Evolutionary conservation across 2,888 invertebrate genomes (phyloP).

Genomic region (Lacanobia oleracea): DNA sequence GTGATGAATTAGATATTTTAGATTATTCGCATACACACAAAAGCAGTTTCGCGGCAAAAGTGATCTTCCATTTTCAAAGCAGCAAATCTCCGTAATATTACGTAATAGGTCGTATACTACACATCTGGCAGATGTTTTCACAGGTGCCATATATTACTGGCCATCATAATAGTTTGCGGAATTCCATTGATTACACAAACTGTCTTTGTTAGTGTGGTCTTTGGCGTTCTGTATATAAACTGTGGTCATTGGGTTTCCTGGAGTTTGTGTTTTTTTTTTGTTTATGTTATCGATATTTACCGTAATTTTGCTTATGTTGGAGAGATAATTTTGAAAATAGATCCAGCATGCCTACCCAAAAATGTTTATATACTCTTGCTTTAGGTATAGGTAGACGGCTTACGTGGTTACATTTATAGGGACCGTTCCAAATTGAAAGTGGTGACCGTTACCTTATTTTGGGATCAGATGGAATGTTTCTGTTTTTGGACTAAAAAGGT

Average conservation of each 20-base stretch:
- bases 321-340: neutral
- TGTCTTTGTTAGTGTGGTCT: constrained; percentile 65
- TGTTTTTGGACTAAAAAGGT: constrained; percentile 27
- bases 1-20: constrained; percentile 58
- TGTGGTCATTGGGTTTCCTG: constrained; percentile 11
- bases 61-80: constrained; percentile 54
- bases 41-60: constrained; percentile 48
- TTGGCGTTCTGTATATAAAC: constrained; percentile 34
- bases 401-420: constrained; percentile 3
- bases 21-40: constrained; percentile 45
- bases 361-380: neutral
- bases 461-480: constrained; percentile 22
- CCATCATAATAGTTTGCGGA: constrained; percentile 68
- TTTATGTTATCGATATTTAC: neutral
- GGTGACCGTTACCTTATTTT: constrained; percentile 12
- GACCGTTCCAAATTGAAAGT: constrained; percentile 22
- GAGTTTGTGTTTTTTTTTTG: neutral
- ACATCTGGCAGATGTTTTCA: constrained; percentile 68
- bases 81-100: constrained; percentile 56
- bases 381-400: neutral
- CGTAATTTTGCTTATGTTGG: neutral
- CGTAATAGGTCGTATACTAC: constrained; percentile 54
- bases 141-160: constrained; percentile 67
- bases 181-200: constrained; percentile 62
- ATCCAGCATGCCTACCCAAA: neutral